These are phyloP conservation scores for Harlomillsia oculata DNA, from an alignment of 1,140 invertebrate genomes.

Conservation along the genomic window DNA sequence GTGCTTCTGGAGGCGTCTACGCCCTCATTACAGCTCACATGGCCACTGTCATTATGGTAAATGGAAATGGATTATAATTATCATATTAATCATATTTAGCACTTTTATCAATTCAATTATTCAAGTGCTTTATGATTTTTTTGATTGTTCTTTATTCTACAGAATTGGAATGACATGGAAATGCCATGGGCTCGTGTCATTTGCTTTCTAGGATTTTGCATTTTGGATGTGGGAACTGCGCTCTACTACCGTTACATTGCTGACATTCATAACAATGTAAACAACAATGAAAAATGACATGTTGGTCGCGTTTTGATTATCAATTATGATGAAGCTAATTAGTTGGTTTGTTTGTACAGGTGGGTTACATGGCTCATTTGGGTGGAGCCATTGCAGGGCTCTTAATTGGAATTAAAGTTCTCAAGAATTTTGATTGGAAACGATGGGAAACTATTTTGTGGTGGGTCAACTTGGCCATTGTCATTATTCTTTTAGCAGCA, in stretches of 20 bases:
- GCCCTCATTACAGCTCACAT: conserved; percentile 89
- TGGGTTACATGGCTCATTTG: conserved; percentile 81
- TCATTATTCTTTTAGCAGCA: conserved; percentile 60
- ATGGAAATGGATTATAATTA: conserved; percentile 17
- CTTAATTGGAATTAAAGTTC: conserved; percentile 79
- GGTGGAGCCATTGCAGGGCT: conserved; percentile 80
- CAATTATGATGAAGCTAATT: not conserved
- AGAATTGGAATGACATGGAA: conserved; percentile 91
- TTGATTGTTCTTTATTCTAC: conserved; percentile 36
- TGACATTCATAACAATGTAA: conserved; percentile 40
- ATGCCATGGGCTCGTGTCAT: conserved; percentile 68
- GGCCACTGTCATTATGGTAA: conserved; percentile 84
- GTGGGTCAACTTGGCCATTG: conserved; percentile 68
- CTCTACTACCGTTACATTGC: conserved; percentile 66
- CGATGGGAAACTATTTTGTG: conserved; percentile 72
- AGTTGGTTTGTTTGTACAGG: conserved; percentile 40
- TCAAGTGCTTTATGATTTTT: not conserved
- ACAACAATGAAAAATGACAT: not conserved
- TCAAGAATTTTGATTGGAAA: conserved; percentile 77
- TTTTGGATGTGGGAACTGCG: conserved; percentile 68
- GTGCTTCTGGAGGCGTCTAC: conserved; percentile 89
- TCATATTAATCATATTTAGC: not conserved
- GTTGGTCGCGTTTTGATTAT: not conserved
- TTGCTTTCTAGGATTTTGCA: conserved; percentile 62
- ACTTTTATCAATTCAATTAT: not conserved